These are phyloP conservation scores for Lepidurus packardi DNA, from an alignment of 1,140 invertebrate genomes.

Conservation along the genomic window DNA sequence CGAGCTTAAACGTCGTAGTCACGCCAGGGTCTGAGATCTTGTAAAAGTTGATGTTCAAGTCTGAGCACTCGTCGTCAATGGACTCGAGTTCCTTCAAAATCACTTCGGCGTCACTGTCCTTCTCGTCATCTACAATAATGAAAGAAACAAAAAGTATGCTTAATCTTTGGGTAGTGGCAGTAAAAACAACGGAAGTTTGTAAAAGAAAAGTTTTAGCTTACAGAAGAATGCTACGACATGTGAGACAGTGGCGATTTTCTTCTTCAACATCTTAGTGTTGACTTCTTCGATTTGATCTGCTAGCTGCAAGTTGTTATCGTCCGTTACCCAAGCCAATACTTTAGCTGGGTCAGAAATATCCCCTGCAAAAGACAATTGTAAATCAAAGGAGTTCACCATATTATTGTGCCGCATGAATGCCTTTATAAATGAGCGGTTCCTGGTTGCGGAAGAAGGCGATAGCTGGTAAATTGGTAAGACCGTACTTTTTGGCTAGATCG, in stretches of 20 bases:
- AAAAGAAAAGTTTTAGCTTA: conserved; percentile 51
- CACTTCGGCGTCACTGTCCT: conserved; percentile 81
- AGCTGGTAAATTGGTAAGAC: conserved; percentile 74
- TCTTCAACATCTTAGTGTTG: conserved; percentile 83
- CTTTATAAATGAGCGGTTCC: conserved; percentile 56
- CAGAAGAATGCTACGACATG: conserved; percentile 89
- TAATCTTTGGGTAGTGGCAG: background rate
- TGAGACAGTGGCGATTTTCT: conserved; percentile 78
- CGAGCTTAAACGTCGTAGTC: conserved; percentile 81
- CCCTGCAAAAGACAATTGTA: conserved; percentile 48
- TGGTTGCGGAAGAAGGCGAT: conserved; percentile 85
- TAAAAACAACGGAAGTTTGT: conserved; percentile 20
- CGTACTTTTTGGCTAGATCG: conserved; percentile 72
- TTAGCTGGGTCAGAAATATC: conserved; percentile 86
- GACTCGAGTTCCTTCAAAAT: conserved; percentile 86
- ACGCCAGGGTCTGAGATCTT: conserved; percentile 86
- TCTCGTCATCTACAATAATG: conserved; percentile 66
- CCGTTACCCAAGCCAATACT: conserved; percentile 76
- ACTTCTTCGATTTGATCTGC: conserved; percentile 92
- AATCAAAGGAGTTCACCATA: no score
- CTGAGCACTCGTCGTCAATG: conserved; percentile 89
- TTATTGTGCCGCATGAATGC: conserved; percentile 32
- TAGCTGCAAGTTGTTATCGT: conserved; percentile 83
- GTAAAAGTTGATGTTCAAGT: conserved; percentile 85
- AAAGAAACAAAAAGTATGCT: background rate